Evolutionary conservation across 2,113 vertebrate genomes (phyloP).

Genomic region (Siphamia tubifer): DNA sequence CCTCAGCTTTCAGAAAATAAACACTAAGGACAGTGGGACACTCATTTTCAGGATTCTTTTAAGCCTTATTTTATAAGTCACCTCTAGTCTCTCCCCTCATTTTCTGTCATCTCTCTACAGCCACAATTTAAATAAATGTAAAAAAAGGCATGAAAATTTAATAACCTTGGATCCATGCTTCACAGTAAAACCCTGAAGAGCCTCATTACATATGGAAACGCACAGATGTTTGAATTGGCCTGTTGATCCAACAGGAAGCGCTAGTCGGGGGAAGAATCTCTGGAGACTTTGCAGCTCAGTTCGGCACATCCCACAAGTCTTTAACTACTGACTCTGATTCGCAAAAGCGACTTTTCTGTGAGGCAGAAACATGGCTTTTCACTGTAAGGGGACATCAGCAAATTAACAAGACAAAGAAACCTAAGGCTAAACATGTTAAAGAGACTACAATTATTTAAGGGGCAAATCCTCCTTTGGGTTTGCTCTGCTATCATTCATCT

Average conservation of each 20-base stretch:
- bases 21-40: too few species aligned
- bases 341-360: slow-evolving; percentile 38
- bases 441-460: slow-evolving; percentile 54
- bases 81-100: background rate
- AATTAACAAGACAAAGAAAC: slow-evolving; percentile 69
- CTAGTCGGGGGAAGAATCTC: slow-evolving; percentile 10
- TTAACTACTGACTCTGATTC: slow-evolving; percentile 23
- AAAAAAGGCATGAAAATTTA: background rate
- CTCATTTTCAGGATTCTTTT: too few species aligned
- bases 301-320: slow-evolving; percentile 34
- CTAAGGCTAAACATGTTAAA: slow-evolving; percentile 46
- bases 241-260: slow-evolving; percentile 23
- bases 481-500: background rate
- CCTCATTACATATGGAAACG: background rate
- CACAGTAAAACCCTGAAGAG: background rate
- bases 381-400: slow-evolving; percentile 29
- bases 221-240: slow-evolving; percentile 1
- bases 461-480: slow-evolving; percentile 6
- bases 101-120: background rate
- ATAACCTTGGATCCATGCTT: background rate
- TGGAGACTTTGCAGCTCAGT: slow-evolving; percentile 22
- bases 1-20: too few species aligned
- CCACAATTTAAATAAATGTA: background rate
- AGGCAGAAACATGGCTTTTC: slow-evolving; percentile 35
- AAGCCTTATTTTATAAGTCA: background rate